Conservation (phyloP, 2,888 invertebrate species). For the Plebejus melissa region DNA sequence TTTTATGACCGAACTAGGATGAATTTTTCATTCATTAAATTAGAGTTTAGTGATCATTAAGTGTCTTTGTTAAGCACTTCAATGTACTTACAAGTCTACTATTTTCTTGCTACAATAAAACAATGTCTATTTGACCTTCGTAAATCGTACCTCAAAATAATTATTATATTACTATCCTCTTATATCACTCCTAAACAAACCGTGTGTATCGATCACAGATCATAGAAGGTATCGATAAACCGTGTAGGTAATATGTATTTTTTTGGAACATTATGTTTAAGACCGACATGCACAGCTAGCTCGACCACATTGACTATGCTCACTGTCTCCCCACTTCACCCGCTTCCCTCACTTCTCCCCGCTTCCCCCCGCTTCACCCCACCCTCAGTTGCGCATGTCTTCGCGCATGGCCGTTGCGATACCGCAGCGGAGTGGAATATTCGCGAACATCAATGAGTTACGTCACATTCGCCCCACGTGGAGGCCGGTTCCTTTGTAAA, state of each 20-base stretch:
- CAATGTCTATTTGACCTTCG: neutral
- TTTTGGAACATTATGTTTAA: neutral
- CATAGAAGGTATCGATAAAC: no score
- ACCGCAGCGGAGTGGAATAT: neutral
- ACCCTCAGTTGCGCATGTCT: neutral
- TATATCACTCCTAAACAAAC: neutral
- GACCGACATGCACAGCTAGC: neutral
- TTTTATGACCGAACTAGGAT: no score
- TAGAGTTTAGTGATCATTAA: no score
- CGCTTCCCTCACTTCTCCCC: neutral
- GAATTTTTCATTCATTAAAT: no score
- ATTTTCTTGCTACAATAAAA: no score
- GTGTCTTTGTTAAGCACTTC: no score
- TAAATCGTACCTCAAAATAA: neutral
- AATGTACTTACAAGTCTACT: no score
- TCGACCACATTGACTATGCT: neutral
- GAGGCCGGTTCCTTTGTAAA: neutral
- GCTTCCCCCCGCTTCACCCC: neutral
- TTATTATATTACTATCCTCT: no score
- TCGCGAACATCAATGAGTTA: constrained; percentile 4
- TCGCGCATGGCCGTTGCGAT: constrained; percentile 6
- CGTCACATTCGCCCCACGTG: neutral
- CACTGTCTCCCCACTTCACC: neutral
- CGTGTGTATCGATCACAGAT: neutral
- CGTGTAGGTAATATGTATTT: neutral